Conservation (phyloP, 2,797 vertebrate genomes). For the Tapera naevia region DNA sequence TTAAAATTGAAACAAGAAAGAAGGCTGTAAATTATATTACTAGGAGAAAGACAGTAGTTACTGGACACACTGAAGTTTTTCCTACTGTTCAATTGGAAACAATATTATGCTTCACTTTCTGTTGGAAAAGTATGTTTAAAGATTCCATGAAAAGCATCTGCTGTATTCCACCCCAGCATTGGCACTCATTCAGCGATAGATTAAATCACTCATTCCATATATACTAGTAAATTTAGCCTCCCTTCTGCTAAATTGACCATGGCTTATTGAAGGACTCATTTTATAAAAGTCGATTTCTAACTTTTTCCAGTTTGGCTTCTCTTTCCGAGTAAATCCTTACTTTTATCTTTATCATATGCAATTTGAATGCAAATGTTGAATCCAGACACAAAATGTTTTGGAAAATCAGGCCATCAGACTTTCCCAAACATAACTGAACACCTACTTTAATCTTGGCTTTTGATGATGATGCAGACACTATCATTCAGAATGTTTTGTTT, state of each 20-base stretch:
- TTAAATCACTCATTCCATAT: slow-evolving; percentile 47
- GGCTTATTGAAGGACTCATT: not conserved
- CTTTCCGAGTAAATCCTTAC: not conserved
- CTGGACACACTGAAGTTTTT: not conserved
- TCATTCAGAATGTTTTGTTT: slow-evolving; percentile 1
- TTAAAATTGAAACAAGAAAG: not conserved
- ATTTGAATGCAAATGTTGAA: not conserved
- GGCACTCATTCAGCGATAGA: slow-evolving; percentile 9
- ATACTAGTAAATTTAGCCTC: slow-evolving; percentile 32
- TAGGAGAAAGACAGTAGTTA: not conserved
- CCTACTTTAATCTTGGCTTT: slow-evolving; percentile 16
- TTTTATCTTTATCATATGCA: not conserved
- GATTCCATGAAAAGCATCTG: slow-evolving; percentile 59
- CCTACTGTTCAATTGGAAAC: not conserved
- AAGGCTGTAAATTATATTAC: not conserved
- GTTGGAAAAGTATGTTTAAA: slow-evolving; percentile 42
- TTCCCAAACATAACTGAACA: not conserved
- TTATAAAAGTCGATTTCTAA: not conserved
- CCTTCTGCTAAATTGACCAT: slow-evolving; percentile 38
- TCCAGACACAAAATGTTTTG: not conserved
- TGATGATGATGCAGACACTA: not conserved
- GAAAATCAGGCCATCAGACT: not conserved
- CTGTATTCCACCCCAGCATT: slow-evolving; percentile 35
- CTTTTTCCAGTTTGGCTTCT: not conserved
- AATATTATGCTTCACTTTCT: slow-evolving; percentile 37